Evolutionary conservation across 2,888 invertebrate genomes (phyloP), one percentile per base, ranked within the genome.

Genomic region (Cephus rjabovi): DNA sequence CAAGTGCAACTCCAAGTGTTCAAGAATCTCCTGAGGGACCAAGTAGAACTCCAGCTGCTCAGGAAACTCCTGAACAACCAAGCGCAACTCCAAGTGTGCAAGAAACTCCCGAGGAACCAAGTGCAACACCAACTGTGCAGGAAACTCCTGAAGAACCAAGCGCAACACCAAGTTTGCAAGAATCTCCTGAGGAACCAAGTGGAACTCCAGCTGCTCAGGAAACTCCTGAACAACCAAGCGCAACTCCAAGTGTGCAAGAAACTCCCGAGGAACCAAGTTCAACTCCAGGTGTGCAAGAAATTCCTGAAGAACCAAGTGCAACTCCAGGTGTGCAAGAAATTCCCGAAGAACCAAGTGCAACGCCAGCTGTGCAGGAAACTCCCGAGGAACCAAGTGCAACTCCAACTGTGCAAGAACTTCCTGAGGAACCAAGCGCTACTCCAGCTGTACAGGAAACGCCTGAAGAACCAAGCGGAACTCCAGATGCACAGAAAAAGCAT

Each of bases 1-100:
- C 69, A 69, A 70, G 71, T 74, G 33, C 33, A 77, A 79, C 11
- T 73, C 76, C 56, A 9, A 1, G 0, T 23, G 9, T 2, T 1
- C 56, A 56, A 37, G 76, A 73, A n/a, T 9, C 77, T 30, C 30
- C 82, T 34, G 79, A 79, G 31, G 77, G 71, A 70, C 81, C 80
- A 77, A 75, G 73, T 56, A 31, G 11, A 70, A 69, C 78, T 33
- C 12, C 76, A 70, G 9, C 15, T 31, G 73, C 2, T 1, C 15
- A 40, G 1, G 40, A 40, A 15, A 6, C 0, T 40, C 40, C 40
- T 4, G 40, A 23, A 1, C 31, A 35, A 71, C 69, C 76, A 3
- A 73, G 35, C 4, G 35, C 69, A 33, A 76, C 69, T 4, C 78
- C 76, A 71, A 6, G 6, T 73, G 76, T 34, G 71, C 69, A 76